phyloP scores from a whole-genome alignment of 2,113 vertebrate species.

The Hippocampus mohnikei region DNA sequence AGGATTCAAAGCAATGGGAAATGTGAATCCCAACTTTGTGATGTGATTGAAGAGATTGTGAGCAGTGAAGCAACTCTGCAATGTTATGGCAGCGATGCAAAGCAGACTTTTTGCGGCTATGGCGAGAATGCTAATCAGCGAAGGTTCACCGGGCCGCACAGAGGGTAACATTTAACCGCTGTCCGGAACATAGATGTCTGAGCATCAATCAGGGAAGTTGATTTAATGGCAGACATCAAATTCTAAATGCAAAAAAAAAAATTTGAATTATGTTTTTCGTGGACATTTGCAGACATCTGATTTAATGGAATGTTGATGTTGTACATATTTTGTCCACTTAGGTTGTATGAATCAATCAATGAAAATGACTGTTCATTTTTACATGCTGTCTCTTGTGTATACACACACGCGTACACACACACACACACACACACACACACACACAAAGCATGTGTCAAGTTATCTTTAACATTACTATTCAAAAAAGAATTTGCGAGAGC shows the following conservation, averaged over 20 bases:
- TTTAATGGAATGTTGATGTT: neutral
- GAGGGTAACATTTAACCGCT: neutral
- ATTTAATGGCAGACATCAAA: neutral
- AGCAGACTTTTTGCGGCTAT: neutral
- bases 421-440: neutral
- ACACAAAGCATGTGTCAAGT: neutral
- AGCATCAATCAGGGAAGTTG: neutral
- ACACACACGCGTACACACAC: neutral
- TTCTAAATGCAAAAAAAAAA: neutral
- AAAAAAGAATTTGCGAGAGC: neutral
- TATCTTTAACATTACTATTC: neutral
- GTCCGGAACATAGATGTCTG: neutral
- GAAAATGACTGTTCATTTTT: neutral
- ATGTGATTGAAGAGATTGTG: slow-evolving; percentile 1
- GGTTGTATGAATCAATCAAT: neutral
- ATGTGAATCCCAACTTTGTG: neutral
- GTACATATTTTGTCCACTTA: neutral
- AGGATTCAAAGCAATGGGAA: neutral
- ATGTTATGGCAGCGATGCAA: neutral
- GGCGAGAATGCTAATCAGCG: neutral
- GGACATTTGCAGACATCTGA: neutral
- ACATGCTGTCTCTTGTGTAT: neutral
- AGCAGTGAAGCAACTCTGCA: neutral
- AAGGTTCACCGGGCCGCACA: neutral
- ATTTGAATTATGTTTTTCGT: neutral